Percentiles rank a stretch among this genome's conserved stretches.
Evolutionary conservation across 2,113 vertebrate species (phyloP).

Genomic region (Atrichornis clamosus): DNA sequence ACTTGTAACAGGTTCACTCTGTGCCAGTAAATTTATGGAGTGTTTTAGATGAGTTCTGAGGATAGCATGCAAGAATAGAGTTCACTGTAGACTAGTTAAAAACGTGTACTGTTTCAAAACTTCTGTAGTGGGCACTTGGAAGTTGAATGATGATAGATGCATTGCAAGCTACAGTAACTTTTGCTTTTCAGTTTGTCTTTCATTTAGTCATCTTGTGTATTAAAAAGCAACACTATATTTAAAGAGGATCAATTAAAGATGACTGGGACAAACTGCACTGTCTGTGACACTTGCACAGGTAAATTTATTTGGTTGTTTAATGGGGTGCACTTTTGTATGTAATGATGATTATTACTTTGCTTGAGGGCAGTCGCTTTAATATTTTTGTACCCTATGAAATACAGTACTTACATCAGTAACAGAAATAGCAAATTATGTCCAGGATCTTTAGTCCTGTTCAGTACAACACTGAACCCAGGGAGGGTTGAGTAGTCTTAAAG

Average conservation of each 20-base stretch:
- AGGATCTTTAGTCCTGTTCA: neutral
- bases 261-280: neutral
- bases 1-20: neutral
- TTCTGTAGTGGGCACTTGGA: constrained; percentile 18
- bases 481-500: neutral
- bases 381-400: neutral
- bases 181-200: neutral
- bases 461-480: neutral
- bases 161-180: neutral
- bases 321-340: neutral
- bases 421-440: neutral
- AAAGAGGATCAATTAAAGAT: neutral
- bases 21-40: constrained; percentile 11
- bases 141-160: neutral
- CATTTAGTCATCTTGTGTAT: neutral
- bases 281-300: neutral
- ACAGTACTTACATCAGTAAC: neutral
- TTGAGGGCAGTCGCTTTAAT: neutral
- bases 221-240: neutral
- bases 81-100: constrained; percentile 40
- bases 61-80: neutral
- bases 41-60: constrained; percentile 1
- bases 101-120: constrained; percentile 10
- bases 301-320: neutral
- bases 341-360: neutral